Evolutionary conservation across 92 coral and sea anemone species (phyloP).

Genomic region (Zoanthus solanderi): DNA sequence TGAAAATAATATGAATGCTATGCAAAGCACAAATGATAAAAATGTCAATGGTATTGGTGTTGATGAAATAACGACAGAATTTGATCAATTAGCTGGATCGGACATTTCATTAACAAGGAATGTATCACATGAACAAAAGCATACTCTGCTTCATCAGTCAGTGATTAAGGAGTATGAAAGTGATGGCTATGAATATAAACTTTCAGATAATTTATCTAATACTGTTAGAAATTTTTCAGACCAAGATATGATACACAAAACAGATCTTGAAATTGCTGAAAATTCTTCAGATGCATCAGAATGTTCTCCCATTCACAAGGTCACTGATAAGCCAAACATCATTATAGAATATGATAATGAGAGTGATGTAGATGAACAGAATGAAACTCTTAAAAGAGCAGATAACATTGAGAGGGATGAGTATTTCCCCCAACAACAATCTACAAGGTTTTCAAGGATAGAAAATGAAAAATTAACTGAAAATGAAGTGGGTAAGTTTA

Average conservation of each 20-base stretch:
- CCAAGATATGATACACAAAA: background rate
- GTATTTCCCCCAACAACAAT: background rate
- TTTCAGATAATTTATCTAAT: background rate
- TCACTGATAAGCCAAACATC: constrained; percentile 39
- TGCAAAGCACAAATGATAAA: background rate
- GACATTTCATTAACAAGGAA: constrained; percentile 22
- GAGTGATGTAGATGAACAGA: constrained; percentile 40
- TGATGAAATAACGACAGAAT: background rate
- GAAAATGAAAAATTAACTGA: background rate
- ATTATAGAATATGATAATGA: constrained; percentile 64
- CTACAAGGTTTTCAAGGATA: background rate
- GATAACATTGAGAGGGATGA: constrained; percentile 29
- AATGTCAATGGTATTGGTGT: background rate
- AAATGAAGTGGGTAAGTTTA: constrained; percentile 18
- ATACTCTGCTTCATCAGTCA: constrained; percentile 34
- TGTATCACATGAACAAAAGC: constrained; percentile 1
- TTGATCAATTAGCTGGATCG: constrained; percentile 2
- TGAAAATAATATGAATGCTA: background rate
- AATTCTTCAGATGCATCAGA: background rate
- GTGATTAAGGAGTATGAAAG: constrained; percentile 53
- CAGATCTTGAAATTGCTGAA: background rate
- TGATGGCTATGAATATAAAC: background rate
- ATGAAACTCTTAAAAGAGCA: constrained; percentile 44
- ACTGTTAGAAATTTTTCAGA: background rate
- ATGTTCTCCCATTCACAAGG: background rate